A percentile compares a stretch with the other conserved stretches of the same genome.
phyloP scores from a whole-genome alignment of 2,113 vertebrate genomes.

The Rhinoderma darwinii region DNA sequence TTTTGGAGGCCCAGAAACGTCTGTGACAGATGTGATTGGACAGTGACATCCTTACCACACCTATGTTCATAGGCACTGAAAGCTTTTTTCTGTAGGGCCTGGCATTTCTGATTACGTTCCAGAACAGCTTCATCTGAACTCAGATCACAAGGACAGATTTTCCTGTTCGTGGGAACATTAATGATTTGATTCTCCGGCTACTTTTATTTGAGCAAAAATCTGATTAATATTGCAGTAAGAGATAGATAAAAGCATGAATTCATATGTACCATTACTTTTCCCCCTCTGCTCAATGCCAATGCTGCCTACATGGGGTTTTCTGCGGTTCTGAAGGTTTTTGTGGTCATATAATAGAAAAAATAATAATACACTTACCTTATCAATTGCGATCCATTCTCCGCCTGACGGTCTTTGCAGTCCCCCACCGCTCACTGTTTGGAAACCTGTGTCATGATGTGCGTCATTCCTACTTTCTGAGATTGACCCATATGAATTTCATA shows the following conservation, averaged over 20 bases:
- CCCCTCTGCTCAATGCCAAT: no score
- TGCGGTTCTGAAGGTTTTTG: neutral
- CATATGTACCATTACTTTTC: no score
- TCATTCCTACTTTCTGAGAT: neutral
- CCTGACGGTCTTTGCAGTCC: neutral
- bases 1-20: neutral
- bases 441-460: neutral
- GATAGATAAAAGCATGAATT: no score
- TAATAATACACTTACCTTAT: neutral
- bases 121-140: neutral
- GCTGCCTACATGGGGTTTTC: neutral
- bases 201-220: neutral
- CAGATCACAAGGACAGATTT: neutral
- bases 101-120: neutral
- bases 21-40: neutral
- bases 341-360: neutral
- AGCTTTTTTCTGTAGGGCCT: neutral
- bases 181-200: neutral
- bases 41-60: neutral
- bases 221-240: no score
- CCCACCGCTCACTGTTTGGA: neutral
- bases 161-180: neutral
- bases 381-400: neutral
- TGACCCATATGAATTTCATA: no score
- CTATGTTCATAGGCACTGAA: neutral